A percentile compares a stretch with the other conserved stretches of the same genome.
These are phyloP conservation scores for Tridacna crocea DNA, from an alignment of 2,888 invertebrate species.

Conservation along the genomic window DNA sequence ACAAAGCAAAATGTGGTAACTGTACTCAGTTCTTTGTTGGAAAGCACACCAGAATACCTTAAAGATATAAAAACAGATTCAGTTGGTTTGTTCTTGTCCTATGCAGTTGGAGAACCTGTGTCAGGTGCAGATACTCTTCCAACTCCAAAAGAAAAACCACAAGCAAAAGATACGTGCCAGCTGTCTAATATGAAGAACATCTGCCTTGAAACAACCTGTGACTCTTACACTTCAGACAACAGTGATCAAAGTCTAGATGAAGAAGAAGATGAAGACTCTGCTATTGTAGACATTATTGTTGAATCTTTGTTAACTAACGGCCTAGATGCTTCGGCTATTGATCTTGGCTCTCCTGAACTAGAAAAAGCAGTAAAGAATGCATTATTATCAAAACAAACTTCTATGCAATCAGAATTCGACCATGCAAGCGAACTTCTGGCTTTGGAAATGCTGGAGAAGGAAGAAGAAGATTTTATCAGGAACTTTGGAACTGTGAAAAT, in stretches of 20 bases:
- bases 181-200: background rate
- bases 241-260: background rate
- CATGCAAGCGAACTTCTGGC: too few relatives aligned
- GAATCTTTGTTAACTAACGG: constrained; percentile 1
- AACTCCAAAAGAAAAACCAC: background rate
- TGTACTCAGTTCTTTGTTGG: background rate
- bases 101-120: background rate
- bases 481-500: constrained; percentile 9
- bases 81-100: background rate
- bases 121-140: background rate
- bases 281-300: constrained; percentile 17
- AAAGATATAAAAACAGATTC: constrained; percentile 11
- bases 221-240: background rate
- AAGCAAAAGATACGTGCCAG: background rate
- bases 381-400: background rate
- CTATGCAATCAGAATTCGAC: too few relatives aligned
- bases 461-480: background rate
- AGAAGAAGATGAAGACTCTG: constrained; percentile 2
- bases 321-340: background rate
- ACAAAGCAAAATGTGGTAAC: background rate
- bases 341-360: background rate
- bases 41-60: constrained; percentile 1
- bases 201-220: background rate
- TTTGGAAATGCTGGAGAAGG: too few relatives aligned
- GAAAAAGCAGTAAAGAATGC: background rate